phyloP scores from a whole-genome alignment of 2,797 vertebrate species.

The Pteropus rufus region DNA sequence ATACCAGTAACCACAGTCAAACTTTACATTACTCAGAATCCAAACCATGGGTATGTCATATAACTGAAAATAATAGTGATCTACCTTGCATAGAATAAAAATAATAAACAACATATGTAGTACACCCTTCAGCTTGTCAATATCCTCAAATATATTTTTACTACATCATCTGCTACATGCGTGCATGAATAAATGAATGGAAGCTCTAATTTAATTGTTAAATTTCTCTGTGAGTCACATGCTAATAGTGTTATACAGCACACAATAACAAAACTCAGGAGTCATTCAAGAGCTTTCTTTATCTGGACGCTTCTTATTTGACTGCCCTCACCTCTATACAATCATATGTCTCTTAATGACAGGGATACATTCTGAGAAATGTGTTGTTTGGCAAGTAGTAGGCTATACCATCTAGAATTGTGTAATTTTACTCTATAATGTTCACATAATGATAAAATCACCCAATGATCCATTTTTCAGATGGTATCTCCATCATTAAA shows the following conservation, averaged over 20 bases:
- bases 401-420: too few relatives aligned
- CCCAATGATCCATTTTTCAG: too few relatives aligned
- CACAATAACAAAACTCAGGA: fast-evolving
- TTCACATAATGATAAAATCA: too few relatives aligned
- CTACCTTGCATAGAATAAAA: background rate
- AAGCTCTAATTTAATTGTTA: background rate
- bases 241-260: fast-evolving
- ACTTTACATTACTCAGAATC: background rate
- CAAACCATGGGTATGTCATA: background rate
- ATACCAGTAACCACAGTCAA: background rate
- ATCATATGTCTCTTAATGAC: background rate
- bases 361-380: background rate
- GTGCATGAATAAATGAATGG: background rate
- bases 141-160: background rate
- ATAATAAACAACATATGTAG: background rate
- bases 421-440: too few relatives aligned
- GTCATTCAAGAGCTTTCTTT: background rate
- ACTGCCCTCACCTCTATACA: too few relatives aligned
- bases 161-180: background rate
- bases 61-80: background rate
- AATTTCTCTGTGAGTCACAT: background rate
- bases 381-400: background rate
- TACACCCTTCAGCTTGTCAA: background rate
- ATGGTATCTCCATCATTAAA: too few relatives aligned
- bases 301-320: background rate